Conservation (phyloP, 2,888 invertebrate genomes). For the Leptinotarsa rubiginosa region DNA sequence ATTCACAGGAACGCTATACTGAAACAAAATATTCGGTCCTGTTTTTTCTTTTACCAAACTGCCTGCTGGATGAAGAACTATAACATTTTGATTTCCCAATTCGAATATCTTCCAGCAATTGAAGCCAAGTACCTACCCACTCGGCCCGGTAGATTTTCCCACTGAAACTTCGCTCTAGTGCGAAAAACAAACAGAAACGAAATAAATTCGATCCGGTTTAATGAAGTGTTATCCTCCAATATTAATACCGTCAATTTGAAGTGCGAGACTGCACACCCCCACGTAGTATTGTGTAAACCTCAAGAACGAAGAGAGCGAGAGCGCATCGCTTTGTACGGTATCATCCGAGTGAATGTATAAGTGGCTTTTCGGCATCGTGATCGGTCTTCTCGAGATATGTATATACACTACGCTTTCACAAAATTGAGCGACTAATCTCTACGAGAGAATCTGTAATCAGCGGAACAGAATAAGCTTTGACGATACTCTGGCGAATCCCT, state of each 20-base stretch:
- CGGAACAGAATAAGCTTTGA: slow-evolving; percentile 55
- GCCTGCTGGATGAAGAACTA: no score
- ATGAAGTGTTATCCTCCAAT: slow-evolving; percentile 53
- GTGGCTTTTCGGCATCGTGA: slow-evolving; percentile 41
- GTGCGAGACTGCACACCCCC: slow-evolving; percentile 40
- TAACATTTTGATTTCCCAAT: not conserved
- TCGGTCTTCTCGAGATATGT: slow-evolving; percentile 37
- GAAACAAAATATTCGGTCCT: no score
- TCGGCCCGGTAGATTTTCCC: not conserved
- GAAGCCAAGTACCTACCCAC: not conserved
- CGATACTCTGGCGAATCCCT: slow-evolving; percentile 37
- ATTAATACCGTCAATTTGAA: slow-evolving; percentile 51
- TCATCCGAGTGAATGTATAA: slow-evolving; percentile 40
- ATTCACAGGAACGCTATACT: no score
- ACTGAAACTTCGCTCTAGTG: slow-evolving; percentile 18
- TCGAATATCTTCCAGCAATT: not conserved
- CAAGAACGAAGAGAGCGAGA: slow-evolving; percentile 35
- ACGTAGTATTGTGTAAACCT: slow-evolving; percentile 36
- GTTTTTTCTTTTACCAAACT: no score
- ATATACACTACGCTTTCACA: slow-evolving; percentile 30
- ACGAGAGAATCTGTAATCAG: slow-evolving; percentile 58
- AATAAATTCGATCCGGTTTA: slow-evolving; percentile 49
- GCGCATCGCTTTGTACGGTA: slow-evolving; percentile 35
- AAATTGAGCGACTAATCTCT: slow-evolving; percentile 59
- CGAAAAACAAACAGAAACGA: slow-evolving; percentile 21